A percentile compares a stretch with the other conserved stretches of the same genome.
These are phyloP conservation scores for Athene noctua DNA, from an alignment of 2,113 vertebrate species.

Conservation along the genomic window DNA sequence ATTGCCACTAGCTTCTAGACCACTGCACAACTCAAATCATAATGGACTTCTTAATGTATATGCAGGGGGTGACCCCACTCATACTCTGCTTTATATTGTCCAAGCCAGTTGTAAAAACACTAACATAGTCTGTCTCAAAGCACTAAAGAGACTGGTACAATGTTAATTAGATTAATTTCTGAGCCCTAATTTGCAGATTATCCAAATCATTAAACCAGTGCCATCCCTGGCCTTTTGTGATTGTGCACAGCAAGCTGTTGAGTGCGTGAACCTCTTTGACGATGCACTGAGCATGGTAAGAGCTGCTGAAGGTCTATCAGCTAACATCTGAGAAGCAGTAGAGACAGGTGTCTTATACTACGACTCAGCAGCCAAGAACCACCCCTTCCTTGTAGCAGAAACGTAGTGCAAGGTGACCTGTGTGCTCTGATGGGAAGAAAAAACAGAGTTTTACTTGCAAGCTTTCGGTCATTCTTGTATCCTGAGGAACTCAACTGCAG, in stretches of 20 bases:
- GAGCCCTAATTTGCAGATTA: neutral
- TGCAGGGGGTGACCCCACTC: neutral
- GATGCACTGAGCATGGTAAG: neutral
- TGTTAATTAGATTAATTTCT: conserved; percentile 10
- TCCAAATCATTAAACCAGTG: neutral
- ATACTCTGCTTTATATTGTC: neutral
- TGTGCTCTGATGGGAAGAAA: neutral
- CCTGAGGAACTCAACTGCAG: neutral
- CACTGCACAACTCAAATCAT: neutral
- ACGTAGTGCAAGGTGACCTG: neutral
- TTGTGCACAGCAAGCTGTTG: neutral
- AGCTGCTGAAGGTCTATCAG: neutral
- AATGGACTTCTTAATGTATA: neutral
- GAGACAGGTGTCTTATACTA: neutral
- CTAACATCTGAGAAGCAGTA: neutral
- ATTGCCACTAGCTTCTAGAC: neutral
- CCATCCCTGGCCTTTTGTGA: neutral
- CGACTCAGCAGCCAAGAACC: neutral
- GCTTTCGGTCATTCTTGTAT: conserved; percentile 17
- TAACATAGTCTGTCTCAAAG: neutral
- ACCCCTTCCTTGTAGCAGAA: neutral
- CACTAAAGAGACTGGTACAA: neutral
- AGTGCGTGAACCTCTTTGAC: neutral
- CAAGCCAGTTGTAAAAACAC: neutral
- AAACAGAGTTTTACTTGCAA: conserved; percentile 6